Base-by-base conservation (phyloP, 92 coral and sea anemone species). In the Anthopleura xanthogrammica region DNA sequence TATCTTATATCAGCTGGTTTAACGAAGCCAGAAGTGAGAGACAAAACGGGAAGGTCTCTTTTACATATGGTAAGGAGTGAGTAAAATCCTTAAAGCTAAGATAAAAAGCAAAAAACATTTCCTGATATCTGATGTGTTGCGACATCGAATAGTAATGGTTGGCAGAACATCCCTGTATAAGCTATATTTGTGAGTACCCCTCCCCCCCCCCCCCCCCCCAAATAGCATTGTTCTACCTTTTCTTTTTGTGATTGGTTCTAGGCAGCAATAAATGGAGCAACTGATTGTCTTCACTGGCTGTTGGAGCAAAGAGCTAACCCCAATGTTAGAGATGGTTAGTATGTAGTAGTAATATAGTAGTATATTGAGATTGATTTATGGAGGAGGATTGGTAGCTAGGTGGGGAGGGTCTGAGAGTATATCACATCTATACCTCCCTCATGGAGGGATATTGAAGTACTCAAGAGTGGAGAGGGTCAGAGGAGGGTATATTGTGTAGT, bases 261-360 rank as follows among this genome's bases (percentile, higher is more conserved):
- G 99, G 99, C 99, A 48, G 95, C 99, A 39, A 92, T 94, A 62
- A 74, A 85, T 82, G 99, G 99, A 36, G 86, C 98, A 20, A 89
- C 90, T 62, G 99, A 96, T 50, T 96, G 99, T 83, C 85, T 96
- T 22, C 97, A 96, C 79, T 96, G 99, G 99, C 82, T 96, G 66
- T 84, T 96, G 62, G 97, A 94, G 65, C 90, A 77, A 22, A 86
- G 90, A 65, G 88, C 87, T 7, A 83, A 88, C 85, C 86, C 97
- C 20, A 90, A 90, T 87, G 91, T 89, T 43, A 87, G 92, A 72
- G 98, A 94, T 88, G 98, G 99, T 96, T 83, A 80, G 88, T 52
- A 29, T 29, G n/a, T n/a, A n/a, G n/a, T n/a, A n/a, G n/a, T n/a
- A n/a, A 29, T 29, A 29, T 52, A 20, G 4, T 65, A 23, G 20